Base-by-base conservation (phyloP, 2,113 vertebrate genomes). In the Melanostigma gelatinosum region DNA sequence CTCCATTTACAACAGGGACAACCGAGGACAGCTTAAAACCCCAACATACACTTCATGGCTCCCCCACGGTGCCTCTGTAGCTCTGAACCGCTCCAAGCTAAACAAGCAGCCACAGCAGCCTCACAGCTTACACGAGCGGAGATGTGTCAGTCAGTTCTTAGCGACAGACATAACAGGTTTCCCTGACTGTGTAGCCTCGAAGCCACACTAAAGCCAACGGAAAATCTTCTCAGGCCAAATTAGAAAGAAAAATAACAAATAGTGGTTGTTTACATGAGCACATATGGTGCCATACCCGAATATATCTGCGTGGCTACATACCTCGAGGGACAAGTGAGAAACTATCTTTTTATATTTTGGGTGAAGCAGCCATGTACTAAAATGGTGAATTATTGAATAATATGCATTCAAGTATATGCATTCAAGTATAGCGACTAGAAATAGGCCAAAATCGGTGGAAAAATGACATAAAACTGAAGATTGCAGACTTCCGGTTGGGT, bases 151-250 rank as follows among this genome's bases (percentile, higher is more conserved):
- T 54, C 65, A 72, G 27, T 63, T 42, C 69, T 71, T 54, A 63
- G 73, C 70, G 52, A 42, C 73, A 87, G 77, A 79, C 57, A 79
- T 50, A 71, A 87, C 71, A 64, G 36, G 62, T 83, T 44, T 54
- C 40, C 20, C 27, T 15, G 34, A 38, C 27, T 12, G 11, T 38
- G 48, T 2, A 18, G 77, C 22, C 57, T 52, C 57, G 4, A 16
- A 3, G 12, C 74, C 73, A 54, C 63, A 61, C 44, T 62, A 77
- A 86, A 63, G 50, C 20, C 22, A 64, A 76, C 24, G 62, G 55
- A 80, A 85, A 84, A 42, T 44, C 16, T 48, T 38, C 27, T 57
- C 16, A 7, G 7, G 54, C 44, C 29, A 65, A 60, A 67, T 42
- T n/a, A 50, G 15, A 34, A 66, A 29, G n/a, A 50, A 36, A 75